These are phyloP conservation scores for Arctia plantaginis DNA, from an alignment of 2,888 invertebrate genomes.

Conservation along the genomic window DNA sequence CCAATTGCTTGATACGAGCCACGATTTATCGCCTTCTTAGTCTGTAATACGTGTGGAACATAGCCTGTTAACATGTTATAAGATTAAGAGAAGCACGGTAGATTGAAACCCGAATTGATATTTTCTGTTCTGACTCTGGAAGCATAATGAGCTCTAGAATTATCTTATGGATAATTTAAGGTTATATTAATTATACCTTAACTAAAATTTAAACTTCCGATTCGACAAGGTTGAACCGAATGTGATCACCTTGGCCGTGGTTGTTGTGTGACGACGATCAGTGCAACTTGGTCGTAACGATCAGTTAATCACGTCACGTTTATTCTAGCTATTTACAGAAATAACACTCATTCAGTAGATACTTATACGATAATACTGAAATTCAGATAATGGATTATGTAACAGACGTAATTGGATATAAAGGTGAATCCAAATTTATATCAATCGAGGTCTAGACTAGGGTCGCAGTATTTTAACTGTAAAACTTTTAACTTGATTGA, in stretches of 20 bases:
- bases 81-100: neutral
- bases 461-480: neutral
- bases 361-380: neutral
- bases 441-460: neutral
- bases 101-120: neutral
- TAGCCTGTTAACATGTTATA: too few species aligned
- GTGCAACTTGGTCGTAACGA: neutral
- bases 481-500: neutral
- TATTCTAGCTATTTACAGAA: neutral
- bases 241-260: neutral
- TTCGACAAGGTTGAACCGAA: neutral
- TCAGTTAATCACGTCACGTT: neutral
- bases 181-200: neutral
- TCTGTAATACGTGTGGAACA: neutral
- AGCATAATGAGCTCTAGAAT: neutral
- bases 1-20: neutral
- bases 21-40: neutral
- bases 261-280: neutral
- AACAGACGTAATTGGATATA: neutral
- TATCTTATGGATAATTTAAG: neutral
- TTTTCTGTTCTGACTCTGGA: neutral
- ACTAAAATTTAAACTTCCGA: neutral
- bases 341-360: neutral
- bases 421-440: neutral
- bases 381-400: too few species aligned